Conservation (phyloP, 2,888 invertebrate genomes). For the Hypselothyrea guttata region DNA sequence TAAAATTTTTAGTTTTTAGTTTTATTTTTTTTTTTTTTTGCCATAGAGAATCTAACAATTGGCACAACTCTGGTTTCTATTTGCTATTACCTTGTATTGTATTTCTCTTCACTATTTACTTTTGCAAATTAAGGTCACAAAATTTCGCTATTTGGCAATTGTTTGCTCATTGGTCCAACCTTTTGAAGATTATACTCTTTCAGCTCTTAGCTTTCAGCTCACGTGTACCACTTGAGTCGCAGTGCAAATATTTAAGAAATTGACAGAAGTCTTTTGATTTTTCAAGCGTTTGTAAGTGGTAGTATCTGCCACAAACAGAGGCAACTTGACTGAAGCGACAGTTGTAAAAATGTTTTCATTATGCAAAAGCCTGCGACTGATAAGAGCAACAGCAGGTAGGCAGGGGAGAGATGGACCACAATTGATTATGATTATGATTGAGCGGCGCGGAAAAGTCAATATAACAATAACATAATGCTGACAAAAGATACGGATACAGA, state of each 20-base stretch:
- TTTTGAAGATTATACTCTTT: slow-evolving; percentile 71
- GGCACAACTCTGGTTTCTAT: not conserved
- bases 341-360: slow-evolving; percentile 30
- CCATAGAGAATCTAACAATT: too few relatives aligned
- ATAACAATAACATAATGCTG: slow-evolving; percentile 63
- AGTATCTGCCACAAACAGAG: slow-evolving; percentile 29
- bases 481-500: slow-evolving; percentile 37
- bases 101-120: slow-evolving; percentile 70
- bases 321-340: not conserved
- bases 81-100: slow-evolving; percentile 3
- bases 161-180: slow-evolving; percentile 66
- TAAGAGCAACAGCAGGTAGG: slow-evolving; percentile 59
- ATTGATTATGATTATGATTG: slow-evolving; percentile 78
- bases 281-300: slow-evolving; percentile 32
- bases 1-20: too few relatives aligned
- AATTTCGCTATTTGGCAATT: slow-evolving; percentile 45
- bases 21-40: too few relatives aligned
- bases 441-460: slow-evolving; percentile 71
- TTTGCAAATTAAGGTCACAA: slow-evolving; percentile 81
- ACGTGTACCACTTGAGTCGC: slow-evolving; percentile 60
- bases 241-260: slow-evolving; percentile 74
- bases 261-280: slow-evolving; percentile 66
- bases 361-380: slow-evolving; percentile 63
- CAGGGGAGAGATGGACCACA: slow-evolving; percentile 26
- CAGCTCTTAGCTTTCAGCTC: slow-evolving; percentile 55